Evolutionary conservation across 53 echinoderm and acorn worm genomes (phyloP), one percentile per base, ranked within the genome.

Genomic region (Zoroaster sp.): DNA sequence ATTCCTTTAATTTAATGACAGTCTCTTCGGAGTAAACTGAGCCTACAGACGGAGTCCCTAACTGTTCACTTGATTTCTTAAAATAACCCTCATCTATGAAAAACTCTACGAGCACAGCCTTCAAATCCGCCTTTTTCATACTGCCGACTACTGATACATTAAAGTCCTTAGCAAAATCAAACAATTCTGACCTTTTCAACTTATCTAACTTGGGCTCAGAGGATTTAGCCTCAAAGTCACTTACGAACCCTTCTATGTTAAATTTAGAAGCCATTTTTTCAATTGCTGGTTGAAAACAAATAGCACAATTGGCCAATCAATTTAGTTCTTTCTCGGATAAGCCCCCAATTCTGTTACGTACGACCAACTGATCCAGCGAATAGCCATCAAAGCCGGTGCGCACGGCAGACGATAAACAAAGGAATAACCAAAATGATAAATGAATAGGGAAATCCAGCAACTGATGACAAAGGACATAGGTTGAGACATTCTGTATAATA

Each of bases 211-310:
- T 80, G 36, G 23, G 55, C 66, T 80, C 66, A 3, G 40, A 66
- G n/a, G n/a, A n/a, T n/a, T n/a, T 59, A 23, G 23, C 49, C 39
- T 80, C 80, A 66, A 66, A 30, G 28, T 21, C 20, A 40, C 59
- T 63, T 25, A 40, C 66, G 23, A 80, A 80, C 28, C 39, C 80
- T 36, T 35, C 23, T 20, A 80, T 37, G 39, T 80, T 63, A 63
- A 80, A 80, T 80, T 80, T 80, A 1, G 0, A 59, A 23, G 80
- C 66, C 80, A 80, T 80, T n/a, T n/a, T n/a, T n/a, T n/a, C n/a
- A n/a, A n/a, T n/a, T n/a, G n/a, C n/a, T n/a, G n/a, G n/a, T n/a
- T n/a, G n/a, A n/a, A n/a, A n/a, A n/a, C n/a, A n/a, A n/a, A n/a
- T n/a, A n/a, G n/a, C n/a, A n/a, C n/a, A n/a, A n/a, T n/a, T n/a